Conservation (phyloP, 2,888 invertebrate species). For the Diploptera punctata region DNA sequence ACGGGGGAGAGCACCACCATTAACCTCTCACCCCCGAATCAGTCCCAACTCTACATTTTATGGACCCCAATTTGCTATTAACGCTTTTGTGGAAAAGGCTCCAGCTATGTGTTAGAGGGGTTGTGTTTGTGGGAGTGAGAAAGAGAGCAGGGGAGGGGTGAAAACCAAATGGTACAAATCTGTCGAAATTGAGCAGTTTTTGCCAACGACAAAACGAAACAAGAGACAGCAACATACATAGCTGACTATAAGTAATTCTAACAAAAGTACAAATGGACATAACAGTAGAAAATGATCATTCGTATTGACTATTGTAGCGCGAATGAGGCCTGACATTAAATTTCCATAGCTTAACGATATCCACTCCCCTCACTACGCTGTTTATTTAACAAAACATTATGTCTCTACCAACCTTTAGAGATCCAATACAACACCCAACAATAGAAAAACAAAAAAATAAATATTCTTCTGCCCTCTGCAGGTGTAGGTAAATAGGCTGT, state of each 20-base stretch:
- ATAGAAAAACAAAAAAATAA: too few species aligned
- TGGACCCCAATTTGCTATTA: constrained; percentile 50
- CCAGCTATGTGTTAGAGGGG: background rate
- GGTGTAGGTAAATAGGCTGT: too few species aligned
- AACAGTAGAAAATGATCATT: constrained; percentile 33
- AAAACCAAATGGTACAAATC: constrained; percentile 38
- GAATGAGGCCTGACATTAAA: constrained; percentile 47
- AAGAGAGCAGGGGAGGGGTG: background rate
- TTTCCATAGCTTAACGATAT: constrained; percentile 47
- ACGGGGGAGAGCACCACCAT: constrained; percentile 9
- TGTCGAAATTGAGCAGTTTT: constrained; percentile 32
- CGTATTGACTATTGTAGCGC: constrained; percentile 20
- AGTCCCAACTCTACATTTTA: constrained; percentile 46
- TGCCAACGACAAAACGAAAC: constrained; percentile 3
- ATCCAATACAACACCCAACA: too few species aligned
- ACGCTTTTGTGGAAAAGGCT: constrained; percentile 48
- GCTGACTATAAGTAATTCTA: constrained; percentile 32
- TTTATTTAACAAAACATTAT: too few species aligned
- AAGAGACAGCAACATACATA: constrained; percentile 2
- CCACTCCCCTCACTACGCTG: background rate
- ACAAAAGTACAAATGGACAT: constrained; percentile 33
- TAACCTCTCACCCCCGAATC: constrained; percentile 33
- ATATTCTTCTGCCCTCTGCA: too few species aligned
- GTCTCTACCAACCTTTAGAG: too few species aligned
- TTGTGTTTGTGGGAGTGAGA: constrained; percentile 5